phyloP scores from a whole-genome alignment of 2,113 vertebrate genomes.

The Monopterus albus region DNA sequence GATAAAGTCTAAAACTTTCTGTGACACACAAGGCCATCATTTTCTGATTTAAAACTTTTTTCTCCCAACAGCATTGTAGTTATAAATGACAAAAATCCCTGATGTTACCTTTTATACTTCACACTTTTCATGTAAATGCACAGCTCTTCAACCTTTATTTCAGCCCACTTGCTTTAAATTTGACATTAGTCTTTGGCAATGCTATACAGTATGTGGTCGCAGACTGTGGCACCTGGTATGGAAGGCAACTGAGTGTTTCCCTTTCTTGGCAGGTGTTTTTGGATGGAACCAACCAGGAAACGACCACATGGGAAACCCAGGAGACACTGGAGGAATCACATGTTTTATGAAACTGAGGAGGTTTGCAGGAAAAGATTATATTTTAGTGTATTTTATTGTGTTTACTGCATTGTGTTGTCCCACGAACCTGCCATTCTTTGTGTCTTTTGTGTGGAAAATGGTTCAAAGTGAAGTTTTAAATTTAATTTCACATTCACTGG shows the following conservation, averaged over 20 bases:
- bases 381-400: no score
- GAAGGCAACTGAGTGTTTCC: not conserved
- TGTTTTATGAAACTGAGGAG: not conserved
- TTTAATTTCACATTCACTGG: not conserved
- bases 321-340: not conserved
- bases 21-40: not conserved
- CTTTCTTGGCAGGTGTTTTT: conserved; percentile 10
- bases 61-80: no score
- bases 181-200: no score
- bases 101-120: no score
- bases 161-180: no score
- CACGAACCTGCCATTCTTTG: not conserved
- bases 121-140: no score
- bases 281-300: not conserved
- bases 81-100: no score
- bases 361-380: not conserved
- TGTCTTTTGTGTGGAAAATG: not conserved
- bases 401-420: no score
- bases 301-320: not conserved
- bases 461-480: not conserved
- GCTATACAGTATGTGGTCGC: no score
- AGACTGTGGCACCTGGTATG: no score
- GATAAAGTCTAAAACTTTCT: not conserved
- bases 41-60: not conserved
- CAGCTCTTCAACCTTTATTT: no score